These are phyloP conservation scores for Nebria brevicollis DNA, from an alignment of 2,888 invertebrate species.

Conservation along the genomic window DNA sequence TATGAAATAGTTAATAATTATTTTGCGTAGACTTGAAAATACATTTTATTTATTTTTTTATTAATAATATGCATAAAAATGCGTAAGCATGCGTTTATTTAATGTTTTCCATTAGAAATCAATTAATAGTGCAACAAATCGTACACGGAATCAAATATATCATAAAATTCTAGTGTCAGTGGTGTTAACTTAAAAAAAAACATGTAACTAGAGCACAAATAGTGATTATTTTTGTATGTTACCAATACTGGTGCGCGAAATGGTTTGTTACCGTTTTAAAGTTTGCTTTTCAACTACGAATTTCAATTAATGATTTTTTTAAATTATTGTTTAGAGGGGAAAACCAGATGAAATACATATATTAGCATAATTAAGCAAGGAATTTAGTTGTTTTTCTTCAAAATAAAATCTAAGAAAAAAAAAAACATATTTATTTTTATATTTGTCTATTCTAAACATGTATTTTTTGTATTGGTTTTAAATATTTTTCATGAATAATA, in stretches of 20 bases:
- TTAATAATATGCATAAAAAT: neutral
- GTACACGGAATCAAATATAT: neutral
- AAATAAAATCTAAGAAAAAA: conserved; percentile 4
- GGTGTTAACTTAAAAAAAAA: too few relatives aligned
- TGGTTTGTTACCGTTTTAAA: too few relatives aligned
- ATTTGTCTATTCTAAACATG: conserved; percentile 25
- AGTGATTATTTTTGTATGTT: too few relatives aligned
- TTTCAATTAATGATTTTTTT: too few relatives aligned
- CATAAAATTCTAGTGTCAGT: neutral
- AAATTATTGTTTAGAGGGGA: too few relatives aligned
- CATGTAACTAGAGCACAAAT: too few relatives aligned
- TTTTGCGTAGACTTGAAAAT: neutral
- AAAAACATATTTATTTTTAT: neutral
- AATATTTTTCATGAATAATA: conserved; percentile 6
- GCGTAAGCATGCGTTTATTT: neutral
- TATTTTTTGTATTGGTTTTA: conserved; percentile 18
- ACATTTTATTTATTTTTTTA: neutral
- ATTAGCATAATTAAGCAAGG: neutral
- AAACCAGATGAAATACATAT: neutral
- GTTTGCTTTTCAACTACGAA: too few relatives aligned
- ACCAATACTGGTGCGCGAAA: too few relatives aligned
- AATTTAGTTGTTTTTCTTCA: neutral
- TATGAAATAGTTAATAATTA: neutral
- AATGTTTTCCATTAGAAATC: neutral
- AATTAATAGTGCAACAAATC: neutral